Percentiles rank a stretch among this genome's conserved stretches.
Evolutionary conservation across 2,797 vertebrate genomes (phyloP).

Genomic region (Sebastes iracundus): DNA sequence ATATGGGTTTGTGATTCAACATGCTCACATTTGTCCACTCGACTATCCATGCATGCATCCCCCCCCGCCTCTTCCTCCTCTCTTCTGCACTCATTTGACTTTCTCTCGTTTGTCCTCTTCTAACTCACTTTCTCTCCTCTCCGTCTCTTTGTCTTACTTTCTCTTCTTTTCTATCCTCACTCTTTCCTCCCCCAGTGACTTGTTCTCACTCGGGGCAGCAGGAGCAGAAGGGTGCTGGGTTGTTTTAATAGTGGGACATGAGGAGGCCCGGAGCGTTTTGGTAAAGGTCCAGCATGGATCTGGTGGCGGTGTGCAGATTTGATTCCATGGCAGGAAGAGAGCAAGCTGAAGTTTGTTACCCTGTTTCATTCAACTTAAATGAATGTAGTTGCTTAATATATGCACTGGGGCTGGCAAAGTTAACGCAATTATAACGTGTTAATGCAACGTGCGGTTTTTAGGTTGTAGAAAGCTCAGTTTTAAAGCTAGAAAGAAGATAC

Average conservation of each 20-base stretch:
- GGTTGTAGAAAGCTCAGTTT: too few species aligned
- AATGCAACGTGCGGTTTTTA: too few species aligned
- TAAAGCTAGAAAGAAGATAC: too few species aligned
- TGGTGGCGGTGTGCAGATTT: slow-evolving; percentile 46
- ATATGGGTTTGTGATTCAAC: slow-evolving; percentile 63
- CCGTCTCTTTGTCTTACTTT: background rate
- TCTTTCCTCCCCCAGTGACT: slow-evolving; percentile 13
- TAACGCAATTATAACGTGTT: too few species aligned
- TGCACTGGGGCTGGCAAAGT: background rate
- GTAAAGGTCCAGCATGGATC: slow-evolving; percentile 48
- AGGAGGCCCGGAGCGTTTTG: slow-evolving; percentile 60
- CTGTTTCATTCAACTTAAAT: background rate
- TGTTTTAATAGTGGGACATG: slow-evolving; percentile 54
- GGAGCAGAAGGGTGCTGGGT: slow-evolving; percentile 40
- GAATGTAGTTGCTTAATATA: background rate
- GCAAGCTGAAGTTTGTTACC: background rate
- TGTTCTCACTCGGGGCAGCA: slow-evolving; percentile 29
- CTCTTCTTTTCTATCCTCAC: background rate
- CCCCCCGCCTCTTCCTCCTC: background rate
- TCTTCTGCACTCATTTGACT: background rate
- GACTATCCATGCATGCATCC: slow-evolving; percentile 55
- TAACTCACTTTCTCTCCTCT: background rate
- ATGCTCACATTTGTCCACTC: slow-evolving; percentile 58
- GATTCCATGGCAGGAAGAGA: slow-evolving; percentile 22
- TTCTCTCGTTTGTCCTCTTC: background rate